Evolutionary conservation across 2,888 invertebrate genomes (phyloP).

Genomic region (Mellilla xanthometata): DNA sequence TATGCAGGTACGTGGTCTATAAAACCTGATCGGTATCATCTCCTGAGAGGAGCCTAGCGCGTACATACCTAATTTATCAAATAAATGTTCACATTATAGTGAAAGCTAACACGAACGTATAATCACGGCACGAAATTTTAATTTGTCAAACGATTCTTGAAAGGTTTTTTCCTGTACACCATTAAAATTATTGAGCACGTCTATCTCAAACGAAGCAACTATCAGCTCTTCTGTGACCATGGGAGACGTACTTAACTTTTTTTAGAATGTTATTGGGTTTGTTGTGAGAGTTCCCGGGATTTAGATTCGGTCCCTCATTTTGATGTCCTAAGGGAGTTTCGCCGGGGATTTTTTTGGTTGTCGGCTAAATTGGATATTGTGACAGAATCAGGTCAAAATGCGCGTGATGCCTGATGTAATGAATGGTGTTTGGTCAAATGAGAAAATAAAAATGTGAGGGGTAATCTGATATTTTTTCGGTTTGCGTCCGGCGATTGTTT

Average conservation of each 20-base stretch:
- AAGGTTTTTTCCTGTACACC: slow-evolving; percentile 33
- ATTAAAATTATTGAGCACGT: slow-evolving; percentile 22
- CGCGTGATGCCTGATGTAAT: slow-evolving; percentile 21
- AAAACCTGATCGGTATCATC: slow-evolving; percentile 15
- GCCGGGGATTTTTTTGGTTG: slow-evolving; percentile 28
- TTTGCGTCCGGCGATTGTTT: background rate
- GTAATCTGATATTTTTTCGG: slow-evolving; percentile 9
- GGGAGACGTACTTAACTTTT: slow-evolving; percentile 18
- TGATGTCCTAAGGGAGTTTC: slow-evolving; percentile 30
- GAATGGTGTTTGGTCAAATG: slow-evolving; percentile 22
- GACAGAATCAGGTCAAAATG: slow-evolving; percentile 29
- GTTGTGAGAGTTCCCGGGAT: slow-evolving; percentile 26
- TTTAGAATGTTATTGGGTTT: slow-evolving; percentile 22
- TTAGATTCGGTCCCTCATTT: slow-evolving; percentile 31
- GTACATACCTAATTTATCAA: slow-evolving; percentile 39
- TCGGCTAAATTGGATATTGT: slow-evolving; percentile 32
- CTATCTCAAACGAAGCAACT: slow-evolving; percentile 22
- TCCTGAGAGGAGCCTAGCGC: slow-evolving; percentile 17
- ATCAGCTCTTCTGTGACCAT: slow-evolving; percentile 10
- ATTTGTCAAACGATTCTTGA: slow-evolving; percentile 45
- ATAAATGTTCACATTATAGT: slow-evolving; percentile 50
- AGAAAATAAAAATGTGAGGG: slow-evolving; percentile 14
- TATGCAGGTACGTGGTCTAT: slow-evolving; percentile 2
- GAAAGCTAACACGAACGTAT: slow-evolving; percentile 47
- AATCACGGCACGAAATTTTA: slow-evolving; percentile 45